Conservation (phyloP, 2,797 vertebrate species). For the Hippocampus kuda region DNA sequence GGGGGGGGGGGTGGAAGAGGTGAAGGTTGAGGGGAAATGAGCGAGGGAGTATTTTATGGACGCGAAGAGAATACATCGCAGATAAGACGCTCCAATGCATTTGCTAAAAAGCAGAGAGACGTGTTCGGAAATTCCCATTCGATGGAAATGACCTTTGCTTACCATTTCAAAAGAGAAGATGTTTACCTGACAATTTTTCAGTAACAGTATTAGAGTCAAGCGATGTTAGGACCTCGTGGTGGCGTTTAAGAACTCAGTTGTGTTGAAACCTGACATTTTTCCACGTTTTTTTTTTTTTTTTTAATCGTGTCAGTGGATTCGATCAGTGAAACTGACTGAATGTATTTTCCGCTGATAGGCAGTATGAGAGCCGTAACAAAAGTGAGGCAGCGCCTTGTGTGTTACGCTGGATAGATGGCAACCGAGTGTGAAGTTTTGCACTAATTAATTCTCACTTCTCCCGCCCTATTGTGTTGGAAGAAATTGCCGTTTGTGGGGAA, state of each 20-base stretch:
- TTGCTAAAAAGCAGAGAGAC: background rate
- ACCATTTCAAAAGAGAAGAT: constrained; percentile 33
- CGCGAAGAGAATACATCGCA: background rate
- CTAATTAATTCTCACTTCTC: background rate
- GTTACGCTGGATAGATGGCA: background rate
- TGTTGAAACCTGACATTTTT: background rate
- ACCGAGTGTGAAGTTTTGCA: background rate
- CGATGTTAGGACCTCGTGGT: background rate
- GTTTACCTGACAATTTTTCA: background rate
- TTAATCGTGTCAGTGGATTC: background rate
- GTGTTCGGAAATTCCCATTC: constrained; percentile 6
- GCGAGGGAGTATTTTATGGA: background rate
- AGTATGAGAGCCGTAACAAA: background rate
- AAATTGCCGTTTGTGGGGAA: too few species aligned
- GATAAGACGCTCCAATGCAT: constrained; percentile 10
- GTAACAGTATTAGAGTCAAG: background rate
- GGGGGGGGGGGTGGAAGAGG: background rate
- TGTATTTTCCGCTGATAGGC: background rate
- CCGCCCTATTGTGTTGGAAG: background rate
- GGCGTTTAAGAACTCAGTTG: background rate
- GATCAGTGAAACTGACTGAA: background rate
- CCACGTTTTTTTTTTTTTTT: background rate
- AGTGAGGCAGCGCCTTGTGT: background rate
- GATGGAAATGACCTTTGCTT: constrained; percentile 43
- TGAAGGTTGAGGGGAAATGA: background rate